phyloP scores from a whole-genome alignment of 1,140 invertebrate genomes.

The Listronotus oregonensis region DNA sequence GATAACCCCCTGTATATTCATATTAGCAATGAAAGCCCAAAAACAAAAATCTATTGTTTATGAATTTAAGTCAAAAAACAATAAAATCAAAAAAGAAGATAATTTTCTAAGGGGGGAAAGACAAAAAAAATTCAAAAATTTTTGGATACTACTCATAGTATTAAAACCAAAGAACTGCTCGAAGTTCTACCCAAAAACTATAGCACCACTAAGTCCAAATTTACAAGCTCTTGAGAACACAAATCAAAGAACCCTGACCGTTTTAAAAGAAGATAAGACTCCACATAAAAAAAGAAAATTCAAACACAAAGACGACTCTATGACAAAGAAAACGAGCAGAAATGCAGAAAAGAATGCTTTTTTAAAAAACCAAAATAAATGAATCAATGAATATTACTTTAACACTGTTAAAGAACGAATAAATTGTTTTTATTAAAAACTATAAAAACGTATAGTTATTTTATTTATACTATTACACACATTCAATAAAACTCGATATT shows the following conservation, averaged over 20 bases:
- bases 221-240: conserved; percentile 9
- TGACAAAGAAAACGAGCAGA: too few species aligned
- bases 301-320: too few species aligned
- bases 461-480: too few species aligned
- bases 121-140: conserved; percentile 7
- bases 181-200: conserved; percentile 4
- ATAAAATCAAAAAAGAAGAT: conserved; percentile 5
- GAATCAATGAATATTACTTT: conserved; percentile 1
- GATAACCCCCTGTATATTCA: too few species aligned
- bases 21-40: too few species aligned
- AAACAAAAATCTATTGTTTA: too few species aligned
- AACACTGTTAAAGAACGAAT: conserved; percentile 3
- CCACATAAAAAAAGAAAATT: too few species aligned
- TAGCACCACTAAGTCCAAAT: conserved; percentile 8
- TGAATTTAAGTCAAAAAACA: conserved; percentile 1
- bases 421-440: not conserved
- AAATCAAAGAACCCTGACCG: conserved; percentile 2
- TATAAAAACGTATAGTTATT: too few species aligned
- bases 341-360: not conserved
- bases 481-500: too few species aligned
- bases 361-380: conserved; percentile 3
- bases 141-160: conserved; percentile 3
- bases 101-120: not conserved
- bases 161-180: conserved; percentile 9
- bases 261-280: conserved; percentile 5